Conservation (phyloP, 2,797 vertebrate species). For the Melanotaenia maccullochi region DNA sequence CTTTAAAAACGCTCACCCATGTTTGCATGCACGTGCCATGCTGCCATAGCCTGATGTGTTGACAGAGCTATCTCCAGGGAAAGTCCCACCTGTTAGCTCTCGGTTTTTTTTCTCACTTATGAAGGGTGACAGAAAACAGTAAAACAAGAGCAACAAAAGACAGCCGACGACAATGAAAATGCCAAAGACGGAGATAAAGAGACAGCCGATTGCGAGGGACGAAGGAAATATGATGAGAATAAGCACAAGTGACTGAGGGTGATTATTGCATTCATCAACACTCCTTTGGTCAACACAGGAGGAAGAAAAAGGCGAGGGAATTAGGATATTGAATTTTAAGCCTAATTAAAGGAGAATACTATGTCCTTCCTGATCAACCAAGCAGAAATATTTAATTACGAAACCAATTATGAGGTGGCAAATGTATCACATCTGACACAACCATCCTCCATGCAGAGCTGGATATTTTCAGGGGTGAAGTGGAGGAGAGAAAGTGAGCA, state of each 20-base stretch:
- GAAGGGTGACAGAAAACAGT: slow-evolving; percentile 20
- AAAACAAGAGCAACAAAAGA: slow-evolving; percentile 18
- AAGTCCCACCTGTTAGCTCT: slow-evolving; percentile 30
- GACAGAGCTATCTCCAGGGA: slow-evolving; percentile 49
- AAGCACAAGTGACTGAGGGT: slow-evolving; percentile 30
- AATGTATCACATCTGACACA: slow-evolving; percentile 81
- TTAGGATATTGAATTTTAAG: slow-evolving; percentile 78
- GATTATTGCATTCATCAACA: slow-evolving; percentile 39
- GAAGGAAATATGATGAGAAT: slow-evolving; percentile 36
- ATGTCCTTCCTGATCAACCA: slow-evolving; percentile 80
- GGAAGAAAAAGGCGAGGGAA: slow-evolving; percentile 34
- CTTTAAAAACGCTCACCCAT: slow-evolving; percentile 59
- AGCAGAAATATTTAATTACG: slow-evolving; percentile 87
- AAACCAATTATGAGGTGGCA: slow-evolving; percentile 83
- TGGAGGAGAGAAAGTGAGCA: neutral
- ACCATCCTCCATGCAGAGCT: slow-evolving; percentile 58
- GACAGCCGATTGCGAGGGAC: slow-evolving; percentile 20
- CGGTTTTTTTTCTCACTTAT: slow-evolving; percentile 24
- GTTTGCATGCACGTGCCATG: slow-evolving; percentile 37
- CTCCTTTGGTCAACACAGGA: slow-evolving; percentile 53
- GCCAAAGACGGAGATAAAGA: slow-evolving; percentile 45
- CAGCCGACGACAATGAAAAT: slow-evolving; percentile 51
- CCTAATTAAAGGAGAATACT: slow-evolving; percentile 76
- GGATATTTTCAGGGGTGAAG: slow-evolving; percentile 59
- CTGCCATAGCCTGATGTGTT: slow-evolving; percentile 37